Conservation (phyloP, 1,140 invertebrate genomes). For the Conus betulinus region DNA sequence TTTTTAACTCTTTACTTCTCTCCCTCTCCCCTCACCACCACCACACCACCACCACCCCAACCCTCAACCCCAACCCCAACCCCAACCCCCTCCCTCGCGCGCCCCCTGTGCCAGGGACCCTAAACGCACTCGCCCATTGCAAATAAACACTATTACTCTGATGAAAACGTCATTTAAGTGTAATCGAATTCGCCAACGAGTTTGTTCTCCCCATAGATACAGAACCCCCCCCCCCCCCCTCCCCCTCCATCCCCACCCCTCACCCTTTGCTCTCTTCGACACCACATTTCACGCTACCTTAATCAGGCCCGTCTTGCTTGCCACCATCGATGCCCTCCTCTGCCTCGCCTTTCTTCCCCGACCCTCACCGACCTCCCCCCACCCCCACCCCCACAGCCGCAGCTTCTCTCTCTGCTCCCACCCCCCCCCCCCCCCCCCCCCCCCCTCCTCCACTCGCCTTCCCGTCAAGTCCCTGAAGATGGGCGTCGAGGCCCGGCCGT, state of each 20-base stretch:
- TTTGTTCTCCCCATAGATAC: conserved; percentile 41
- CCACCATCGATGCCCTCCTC: conserved; percentile 36
- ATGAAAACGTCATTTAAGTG: conserved; percentile 43
- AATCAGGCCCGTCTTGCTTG: conserved; percentile 42
- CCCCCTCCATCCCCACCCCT: neutral
- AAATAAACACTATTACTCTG: conserved; percentile 45
- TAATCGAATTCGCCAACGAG: conserved; percentile 43
- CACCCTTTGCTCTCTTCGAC: conserved; percentile 10
- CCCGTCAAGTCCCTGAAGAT: conserved; percentile 4
- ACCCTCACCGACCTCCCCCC: neutral
- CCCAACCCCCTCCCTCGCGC: neutral
- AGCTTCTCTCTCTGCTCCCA: neutral
- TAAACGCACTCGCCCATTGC: conserved; percentile 28
- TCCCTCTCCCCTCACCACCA: neutral
- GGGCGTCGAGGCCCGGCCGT: neutral
- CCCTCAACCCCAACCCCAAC: no score
- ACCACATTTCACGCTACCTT: conserved; percentile 39
- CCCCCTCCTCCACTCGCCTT: neutral
- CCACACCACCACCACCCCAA: no score
- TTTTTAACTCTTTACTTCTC: conserved; percentile 32
- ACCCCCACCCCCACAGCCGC: no score
- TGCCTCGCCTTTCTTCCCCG: conserved; percentile 11
- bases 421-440: neutral
- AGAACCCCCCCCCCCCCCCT: neutral
- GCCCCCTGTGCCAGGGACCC: neutral